A percentile compares a stretch with the other conserved stretches of the same genome.
These are phyloP conservation scores for Octopus sinensis DNA, from an alignment of 1,140 invertebrate genomes.

Conservation along the genomic window DNA sequence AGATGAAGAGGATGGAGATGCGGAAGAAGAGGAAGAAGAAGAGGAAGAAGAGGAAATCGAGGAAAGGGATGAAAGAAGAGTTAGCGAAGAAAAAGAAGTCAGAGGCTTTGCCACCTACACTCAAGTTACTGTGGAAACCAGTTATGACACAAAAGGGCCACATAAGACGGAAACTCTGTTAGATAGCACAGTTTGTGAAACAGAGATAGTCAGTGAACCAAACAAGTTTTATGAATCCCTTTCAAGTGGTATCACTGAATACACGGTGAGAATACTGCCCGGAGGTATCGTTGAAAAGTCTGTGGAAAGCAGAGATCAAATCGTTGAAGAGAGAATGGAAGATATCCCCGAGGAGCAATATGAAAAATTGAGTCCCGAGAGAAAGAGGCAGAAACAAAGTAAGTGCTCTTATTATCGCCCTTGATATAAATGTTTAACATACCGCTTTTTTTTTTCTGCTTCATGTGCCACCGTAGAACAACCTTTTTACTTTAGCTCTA, in stretches of 20 bases:
- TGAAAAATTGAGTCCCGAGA: not conserved
- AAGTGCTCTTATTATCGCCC: conserved; percentile 4
- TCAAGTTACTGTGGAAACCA: not conserved
- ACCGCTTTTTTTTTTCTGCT: too few species aligned
- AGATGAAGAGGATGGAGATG: not conserved
- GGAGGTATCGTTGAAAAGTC: not conserved
- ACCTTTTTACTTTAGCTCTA: too few species aligned
- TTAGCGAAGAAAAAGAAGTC: not conserved
- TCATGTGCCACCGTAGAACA: too few species aligned
- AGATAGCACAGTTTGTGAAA: not conserved
- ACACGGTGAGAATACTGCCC: not conserved
- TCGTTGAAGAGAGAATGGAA: not conserved
- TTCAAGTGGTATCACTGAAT: not conserved
- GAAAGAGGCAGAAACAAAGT: not conserved
- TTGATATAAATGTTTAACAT: not conserved
- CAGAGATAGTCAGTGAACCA: not conserved
- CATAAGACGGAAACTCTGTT: not conserved
- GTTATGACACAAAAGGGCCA: not conserved
- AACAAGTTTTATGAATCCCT: not conserved
- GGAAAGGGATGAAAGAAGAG: not conserved
- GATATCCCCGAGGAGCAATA: not conserved
- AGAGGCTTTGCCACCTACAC: not conserved
- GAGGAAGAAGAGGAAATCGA: not conserved
- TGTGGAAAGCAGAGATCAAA: not conserved
- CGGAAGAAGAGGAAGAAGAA: not conserved